Evolutionary conservation across 2,113 vertebrate genomes (phyloP), one percentile per base, ranked within the genome.

Genomic region (Galeopterus variegatus): DNA sequence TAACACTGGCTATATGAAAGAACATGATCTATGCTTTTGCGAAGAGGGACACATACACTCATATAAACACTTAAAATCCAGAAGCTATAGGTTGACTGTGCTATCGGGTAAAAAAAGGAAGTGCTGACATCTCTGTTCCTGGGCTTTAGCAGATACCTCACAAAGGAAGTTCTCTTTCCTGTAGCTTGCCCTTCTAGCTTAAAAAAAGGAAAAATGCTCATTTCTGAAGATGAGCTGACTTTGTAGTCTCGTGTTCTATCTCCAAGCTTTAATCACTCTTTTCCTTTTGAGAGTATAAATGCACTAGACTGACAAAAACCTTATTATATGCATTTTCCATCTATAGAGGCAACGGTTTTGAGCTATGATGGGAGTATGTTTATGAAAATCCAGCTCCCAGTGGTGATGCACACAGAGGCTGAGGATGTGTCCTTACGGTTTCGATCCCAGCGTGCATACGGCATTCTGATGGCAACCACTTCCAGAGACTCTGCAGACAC

Each of bases 351-450:
- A 45, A 99, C 99, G 0, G 98, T 99, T 96, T 98, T 99, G 97
- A 99, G 99, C 97, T 99, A 99, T 2, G 99, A 99, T 41, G 99
- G 99, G 97, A 99, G 99, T 75, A 99, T 99, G 99, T 99, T 99
- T 92, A 99, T 99, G 99, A 99, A 99, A 98, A 99, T 99, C 97
- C 99, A 99, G 95, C 99, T 99, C 88, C 99, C 99, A 0, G 98
- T 99, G 97, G 99, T 99, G 96, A 99, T 99, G 99, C 99, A 99
- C 95, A 99, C 99, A 0, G 99, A 99, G 92, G 99, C 99, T 0
- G 99, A 99, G 97, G 99, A 99, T 3, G 99, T 99, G 96, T 99
- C 99, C 8, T 98, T 99, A 94, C 98, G 99, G 72, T 99, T 99
- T 98, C 98, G 99, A 54, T 99, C 99, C 19, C 99, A 99, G 96